Evolutionary conservation across 1,140 invertebrate genomes (phyloP), one percentile per base, ranked within the genome.

Genomic region (Chrysoperla carnea): DNA sequence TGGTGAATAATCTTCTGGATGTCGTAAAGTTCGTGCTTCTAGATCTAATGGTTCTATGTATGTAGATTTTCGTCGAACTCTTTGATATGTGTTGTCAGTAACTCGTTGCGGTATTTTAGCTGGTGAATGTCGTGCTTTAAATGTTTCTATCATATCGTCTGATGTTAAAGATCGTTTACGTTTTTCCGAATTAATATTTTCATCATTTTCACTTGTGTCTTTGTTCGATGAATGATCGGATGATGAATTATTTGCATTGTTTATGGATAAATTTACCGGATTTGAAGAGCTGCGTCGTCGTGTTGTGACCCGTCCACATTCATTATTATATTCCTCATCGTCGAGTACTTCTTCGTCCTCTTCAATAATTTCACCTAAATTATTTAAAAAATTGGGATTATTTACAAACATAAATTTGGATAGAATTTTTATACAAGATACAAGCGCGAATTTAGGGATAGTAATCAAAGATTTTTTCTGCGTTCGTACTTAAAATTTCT

Each of bases 241-340:
- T 5, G 17, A 23, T 23, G 17, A 5, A 23, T 23, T 23, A 5
- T 23, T 29, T 47, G 52, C 41, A 50, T 62, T 63, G 43, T 65
- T 70, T 14, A 75, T 53, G 43, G 76, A 79, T 38, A 87, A 65
- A 62, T 87, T 87, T 8, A 87, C 83, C 14, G 82, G 82, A 60
- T 84, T 76, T 15, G 68, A 61, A 29, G 69, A 64, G 41, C 49
- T 56, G 23, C 55, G 53, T 29, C 53, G 43, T 29, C 46, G 27
- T 14, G 44, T 46, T 6, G 17, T 29, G 29, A 17, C 12, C 8
- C 36, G 55, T 55, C 23, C 28, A 33, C 29, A 13, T 33, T 40
- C 31, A 36, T 47, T 53, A 36, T 49, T 41, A n/a, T 51, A 48
- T 38, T 56, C 50, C 2, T 47, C 47, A 7, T 42, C 47, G 35